Evolutionary conservation across 2,113 vertebrate species (phyloP).

Genomic region (Nothoprocta pentlandii): DNA sequence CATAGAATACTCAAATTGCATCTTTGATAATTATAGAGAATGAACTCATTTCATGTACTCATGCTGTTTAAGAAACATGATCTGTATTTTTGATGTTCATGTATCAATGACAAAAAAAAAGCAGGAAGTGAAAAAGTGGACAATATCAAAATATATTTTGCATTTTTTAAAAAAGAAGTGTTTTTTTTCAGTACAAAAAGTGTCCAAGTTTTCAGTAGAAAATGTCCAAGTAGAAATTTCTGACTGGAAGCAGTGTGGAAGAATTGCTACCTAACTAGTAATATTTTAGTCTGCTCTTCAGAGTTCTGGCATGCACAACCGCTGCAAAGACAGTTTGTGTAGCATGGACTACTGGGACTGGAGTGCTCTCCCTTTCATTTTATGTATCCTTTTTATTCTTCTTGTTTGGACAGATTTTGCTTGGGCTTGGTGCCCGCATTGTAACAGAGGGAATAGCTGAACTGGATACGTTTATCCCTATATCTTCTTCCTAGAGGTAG

Average conservation of each 20-base stretch:
- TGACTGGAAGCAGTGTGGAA: not conserved
- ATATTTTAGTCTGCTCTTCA: not conserved
- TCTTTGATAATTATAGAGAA: not conserved
- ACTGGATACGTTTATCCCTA: accelerated
- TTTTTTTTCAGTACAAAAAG: not conserved
- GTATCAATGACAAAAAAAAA: not conserved
- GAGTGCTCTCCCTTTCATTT: not conserved
- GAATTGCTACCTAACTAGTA: not conserved
- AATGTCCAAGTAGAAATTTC: not conserved
- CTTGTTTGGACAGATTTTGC: not conserved
- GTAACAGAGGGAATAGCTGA: accelerated
- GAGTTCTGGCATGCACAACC: not conserved
- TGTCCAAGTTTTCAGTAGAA: not conserved
- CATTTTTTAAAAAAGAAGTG: not conserved
- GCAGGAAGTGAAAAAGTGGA: not conserved
- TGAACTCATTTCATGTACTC: not conserved
- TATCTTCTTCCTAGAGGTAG: accelerated
- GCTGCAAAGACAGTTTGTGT: not conserved
- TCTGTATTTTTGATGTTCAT: not conserved
- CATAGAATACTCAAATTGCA: not conserved
- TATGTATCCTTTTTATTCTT: not conserved
- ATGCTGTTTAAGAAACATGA: not conserved
- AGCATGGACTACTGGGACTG: not conserved
- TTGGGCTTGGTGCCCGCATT: not conserved
- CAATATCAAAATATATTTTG: not conserved